phyloP scores from a whole-genome alignment of 2,797 vertebrate genomes.

The Tiaroga cobitis region DNA sequence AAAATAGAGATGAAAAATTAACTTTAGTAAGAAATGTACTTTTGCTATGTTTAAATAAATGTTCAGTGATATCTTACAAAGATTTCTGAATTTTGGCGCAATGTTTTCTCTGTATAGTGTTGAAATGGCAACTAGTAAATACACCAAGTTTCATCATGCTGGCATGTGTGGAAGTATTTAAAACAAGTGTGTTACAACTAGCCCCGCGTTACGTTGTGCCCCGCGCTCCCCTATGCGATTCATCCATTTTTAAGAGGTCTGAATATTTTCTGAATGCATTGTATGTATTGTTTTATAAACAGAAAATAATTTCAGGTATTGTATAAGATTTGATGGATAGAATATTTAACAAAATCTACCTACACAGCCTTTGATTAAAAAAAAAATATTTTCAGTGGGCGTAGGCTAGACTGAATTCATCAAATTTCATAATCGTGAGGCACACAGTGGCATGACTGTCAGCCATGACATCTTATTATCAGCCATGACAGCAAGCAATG shows the following conservation, averaged over 20 bases:
- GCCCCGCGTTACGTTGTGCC: too few relatives aligned
- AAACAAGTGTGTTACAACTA: too few relatives aligned
- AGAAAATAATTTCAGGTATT: not conserved
- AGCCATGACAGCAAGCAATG: constrained; percentile 51
- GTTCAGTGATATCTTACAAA: too few relatives aligned
- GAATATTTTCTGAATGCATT: not conserved
- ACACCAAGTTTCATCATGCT: too few relatives aligned
- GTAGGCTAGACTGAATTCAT: constrained; percentile 45
- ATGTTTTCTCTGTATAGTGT: too few relatives aligned
- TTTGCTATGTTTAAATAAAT: too few relatives aligned
- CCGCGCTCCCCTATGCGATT: not conserved
- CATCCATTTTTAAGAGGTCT: not conserved
- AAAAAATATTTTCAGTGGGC: constrained; percentile 11
- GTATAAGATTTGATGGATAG: not conserved
- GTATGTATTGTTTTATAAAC: not conserved
- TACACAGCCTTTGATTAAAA: constrained; percentile 22
- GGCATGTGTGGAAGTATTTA: too few relatives aligned
- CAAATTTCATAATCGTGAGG: constrained; percentile 51
- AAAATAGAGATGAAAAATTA: too few relatives aligned
- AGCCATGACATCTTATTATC: constrained; percentile 56
- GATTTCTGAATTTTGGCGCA: too few relatives aligned
- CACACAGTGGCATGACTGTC: constrained; percentile 49
- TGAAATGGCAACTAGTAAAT: too few relatives aligned
- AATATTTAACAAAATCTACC: not conserved
- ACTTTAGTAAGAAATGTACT: too few relatives aligned